Percentiles rank a stretch among this genome's conserved stretches.
Evolutionary conservation across 2,113 vertebrate species (phyloP).

Genomic region (Oreocharis arfaki): DNA sequence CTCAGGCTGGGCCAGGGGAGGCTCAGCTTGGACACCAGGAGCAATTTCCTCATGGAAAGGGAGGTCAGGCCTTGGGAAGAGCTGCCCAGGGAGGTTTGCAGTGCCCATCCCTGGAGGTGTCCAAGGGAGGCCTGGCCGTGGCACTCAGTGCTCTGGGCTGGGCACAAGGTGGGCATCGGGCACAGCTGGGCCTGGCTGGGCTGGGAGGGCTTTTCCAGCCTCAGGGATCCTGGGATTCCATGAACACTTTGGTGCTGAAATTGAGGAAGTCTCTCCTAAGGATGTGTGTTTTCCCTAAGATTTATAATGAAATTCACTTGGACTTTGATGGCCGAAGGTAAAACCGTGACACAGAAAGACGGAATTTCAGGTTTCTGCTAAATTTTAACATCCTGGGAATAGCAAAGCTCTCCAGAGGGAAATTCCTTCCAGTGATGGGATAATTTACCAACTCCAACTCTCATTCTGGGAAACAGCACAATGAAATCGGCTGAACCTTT

Average conservation of each 20-base stretch:
- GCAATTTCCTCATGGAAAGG: not conserved
- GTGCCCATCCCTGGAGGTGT: not conserved
- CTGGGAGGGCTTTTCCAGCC: not conserved
- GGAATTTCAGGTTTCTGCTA: not conserved
- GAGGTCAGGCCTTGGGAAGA: not conserved
- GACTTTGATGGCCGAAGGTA: not conserved
- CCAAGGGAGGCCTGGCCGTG: not conserved
- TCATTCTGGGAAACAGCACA: not conserved
- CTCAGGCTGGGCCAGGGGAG: not conserved
- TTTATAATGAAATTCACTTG: not conserved
- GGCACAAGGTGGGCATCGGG: not conserved
- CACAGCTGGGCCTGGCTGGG: rapidly evolving
- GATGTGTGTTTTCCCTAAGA: not conserved
- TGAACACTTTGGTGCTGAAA: not conserved
- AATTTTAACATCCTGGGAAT: not conserved
- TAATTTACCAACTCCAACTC: not conserved
- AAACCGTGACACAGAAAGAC: not conserved
- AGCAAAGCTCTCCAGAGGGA: not conserved
- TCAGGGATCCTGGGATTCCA: rapidly evolving
- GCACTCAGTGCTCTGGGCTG: not conserved
- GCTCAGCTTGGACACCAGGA: not conserved
- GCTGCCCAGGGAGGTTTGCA: not conserved
- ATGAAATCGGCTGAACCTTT: not conserved
- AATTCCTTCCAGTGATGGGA: not conserved
- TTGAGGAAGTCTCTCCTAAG: not conserved